Conservation (phyloP, 2,888 invertebrate species). For the Liposcelis brunnea region DNA sequence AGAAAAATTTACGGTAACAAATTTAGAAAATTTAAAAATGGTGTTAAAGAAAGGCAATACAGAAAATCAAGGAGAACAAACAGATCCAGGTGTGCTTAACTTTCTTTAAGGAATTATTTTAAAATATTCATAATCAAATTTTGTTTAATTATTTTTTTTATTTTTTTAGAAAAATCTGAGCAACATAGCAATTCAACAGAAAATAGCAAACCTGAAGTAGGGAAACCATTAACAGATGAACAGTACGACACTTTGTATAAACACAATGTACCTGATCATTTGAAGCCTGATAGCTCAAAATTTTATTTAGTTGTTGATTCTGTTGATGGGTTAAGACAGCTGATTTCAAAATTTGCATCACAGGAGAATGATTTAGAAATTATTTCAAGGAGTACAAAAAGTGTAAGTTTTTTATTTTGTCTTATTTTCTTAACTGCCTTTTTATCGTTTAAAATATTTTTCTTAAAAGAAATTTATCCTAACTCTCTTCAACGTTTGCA, state of each 20-base stretch:
- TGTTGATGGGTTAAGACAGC: slow-evolving; percentile 27
- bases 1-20: slow-evolving; percentile 4
- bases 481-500: too few relatives aligned
- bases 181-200: too few relatives aligned
- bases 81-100: too few relatives aligned
- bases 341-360: slow-evolving; percentile 23
- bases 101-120: too few relatives aligned
- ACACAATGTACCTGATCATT: not conserved
- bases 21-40: slow-evolving; percentile 9
- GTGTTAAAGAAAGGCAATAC: slow-evolving; percentile 3
- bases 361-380: slow-evolving; percentile 12
- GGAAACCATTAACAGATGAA: too few relatives aligned
- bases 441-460: not conserved
- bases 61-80: not conserved
- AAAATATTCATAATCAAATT: too few relatives aligned
- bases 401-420: slow-evolving; percentile 5
- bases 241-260: too few relatives aligned
- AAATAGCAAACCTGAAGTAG: too few relatives aligned
- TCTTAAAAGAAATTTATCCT: too few relatives aligned
- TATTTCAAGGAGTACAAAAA: slow-evolving; percentile 1
- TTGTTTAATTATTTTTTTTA: too few relatives aligned
- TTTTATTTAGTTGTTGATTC: slow-evolving; percentile 33
- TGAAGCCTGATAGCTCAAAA: slow-evolving; percentile 11
- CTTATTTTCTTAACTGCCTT: not conserved
- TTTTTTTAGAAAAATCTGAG: too few relatives aligned